Base-by-base conservation (phyloP, 2,888 invertebrate genomes). In the Stomorhina lunata region DNA sequence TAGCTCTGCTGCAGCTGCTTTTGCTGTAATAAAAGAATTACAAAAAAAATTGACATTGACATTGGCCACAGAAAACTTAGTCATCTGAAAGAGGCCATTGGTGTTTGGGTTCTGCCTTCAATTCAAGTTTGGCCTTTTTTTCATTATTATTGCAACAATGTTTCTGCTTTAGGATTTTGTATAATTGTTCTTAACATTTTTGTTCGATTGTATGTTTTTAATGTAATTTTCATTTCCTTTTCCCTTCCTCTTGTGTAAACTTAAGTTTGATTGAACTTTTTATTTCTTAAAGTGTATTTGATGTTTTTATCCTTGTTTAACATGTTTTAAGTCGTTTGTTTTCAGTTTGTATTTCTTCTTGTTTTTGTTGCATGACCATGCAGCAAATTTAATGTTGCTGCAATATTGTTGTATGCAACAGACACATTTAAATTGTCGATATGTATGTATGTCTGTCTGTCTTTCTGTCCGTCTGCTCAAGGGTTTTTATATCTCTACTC, bases 21-120 rank as follows among this genome's bases (percentile, higher is more conserved):
- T 43, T 66, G 61, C 69, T 12, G 65, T 79, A 55, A 59, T 34
- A 37, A 45, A 71, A 48, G 12, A 45, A 72, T 2, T 17, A 17
- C 4, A 6, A 48, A 29, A 37, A 20, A 57, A 57, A 83, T 84
- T 85, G 85, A 84, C 86, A 86, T 85, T 85, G 86, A 86, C 85
- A 86, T 80, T 85, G 84, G 66, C 82, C 82, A 79, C 75, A 82
- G 79, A 79, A 71, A 73, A 82, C 65, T 79, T 82, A 82, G 59
- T 79, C 82, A 77, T 71, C 59, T 65, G 45, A 82, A 82, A 75
- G 75, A 82, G 78, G 79, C 75, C 79, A 82, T 57, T 61, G 59
- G 45, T 59, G 48, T 40, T 48, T n/a, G 45, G 61, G 66, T 55
- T 69, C 17, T 63, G 34, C 25, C 34, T 55, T 75, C 20, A 55